Base-by-base conservation (phyloP, 1,140 invertebrate genomes). In the Tetraneura akinire region DNA sequence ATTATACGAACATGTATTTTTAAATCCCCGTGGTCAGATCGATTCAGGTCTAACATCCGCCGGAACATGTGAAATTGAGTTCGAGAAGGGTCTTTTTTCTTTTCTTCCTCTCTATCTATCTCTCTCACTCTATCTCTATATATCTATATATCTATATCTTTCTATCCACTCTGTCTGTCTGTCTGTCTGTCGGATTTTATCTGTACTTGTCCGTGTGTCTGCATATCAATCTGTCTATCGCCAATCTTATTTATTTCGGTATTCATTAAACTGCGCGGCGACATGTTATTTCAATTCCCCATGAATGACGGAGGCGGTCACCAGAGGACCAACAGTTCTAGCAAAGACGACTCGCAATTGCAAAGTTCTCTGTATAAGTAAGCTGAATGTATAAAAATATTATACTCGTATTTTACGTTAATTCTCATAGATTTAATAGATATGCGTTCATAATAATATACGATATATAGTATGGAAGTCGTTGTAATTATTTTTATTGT, bases 351-450 rank as follows among this genome's bases (percentile, higher is more conserved):
- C n/a, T 55, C 76, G 45, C 76, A 62, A 66, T 18, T 53, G 16
- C 74, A 78, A 37, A 18, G 55, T 16, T 62, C 74, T 78, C 53
- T 78, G 53, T 78, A 78, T 57, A 78, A 45, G 74, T 78, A 60
- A 78, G 74, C 29, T 21, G 42, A 9, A 18, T 8, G 8, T 37
- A 5, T 53, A n/a, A n/a, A n/a, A n/a, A n/a, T n/a, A n/a, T n/a
- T n/a, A n/a, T n/a, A n/a, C n/a, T n/a, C n/a, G n/a, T n/a, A n/a
- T n/a, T n/a, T n/a, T n/a, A n/a, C n/a, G n/a, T n/a, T n/a, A n/a
- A n/a, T n/a, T n/a, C n/a, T n/a, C n/a, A n/a, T n/a, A n/a, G n/a
- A n/a, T n/a, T n/a, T n/a, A n/a, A n/a, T n/a, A n/a, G n/a, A n/a
- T n/a, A n/a, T n/a, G n/a, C n/a, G n/a, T n/a, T n/a, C n/a, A n/a